These are phyloP conservation scores for Polia nebulosa DNA, from an alignment of 2,888 invertebrate species.

Conservation along the genomic window DNA sequence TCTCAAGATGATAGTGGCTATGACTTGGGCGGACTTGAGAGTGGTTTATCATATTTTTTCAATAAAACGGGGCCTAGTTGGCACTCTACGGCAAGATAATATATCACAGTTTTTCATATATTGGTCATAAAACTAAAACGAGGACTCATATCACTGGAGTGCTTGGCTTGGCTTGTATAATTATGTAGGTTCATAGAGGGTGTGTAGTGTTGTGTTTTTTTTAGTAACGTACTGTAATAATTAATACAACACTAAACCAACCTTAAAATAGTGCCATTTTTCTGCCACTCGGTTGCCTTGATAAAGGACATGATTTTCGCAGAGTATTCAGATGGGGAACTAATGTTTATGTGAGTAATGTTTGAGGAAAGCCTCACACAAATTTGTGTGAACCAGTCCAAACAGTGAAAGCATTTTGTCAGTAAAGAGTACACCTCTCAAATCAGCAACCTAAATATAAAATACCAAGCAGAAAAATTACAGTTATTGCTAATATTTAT, in stretches of 20 bases:
- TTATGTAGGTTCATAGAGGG: too few species aligned
- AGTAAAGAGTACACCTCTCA: too few species aligned
- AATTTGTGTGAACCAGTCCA: too few species aligned
- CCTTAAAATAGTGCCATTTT: background rate
- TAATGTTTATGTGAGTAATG: too few species aligned
- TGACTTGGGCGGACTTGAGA: slow-evolving; percentile 14
- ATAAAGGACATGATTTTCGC: background rate
- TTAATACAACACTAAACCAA: background rate
- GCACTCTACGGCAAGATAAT: slow-evolving; percentile 12
- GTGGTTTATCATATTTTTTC: slow-evolving; percentile 26
- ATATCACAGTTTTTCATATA: slow-evolving; percentile 12
- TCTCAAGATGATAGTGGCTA: slow-evolving; percentile 32
- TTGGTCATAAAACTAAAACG: background rate
- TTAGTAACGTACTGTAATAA: too few species aligned
- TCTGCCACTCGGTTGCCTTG: background rate
- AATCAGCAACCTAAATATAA: too few species aligned
- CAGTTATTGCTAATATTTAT: too few species aligned
- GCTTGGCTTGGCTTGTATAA: too few species aligned
- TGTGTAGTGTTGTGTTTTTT: too few species aligned
- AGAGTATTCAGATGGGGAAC: background rate
- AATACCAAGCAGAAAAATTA: too few species aligned
- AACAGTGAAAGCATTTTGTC: background rate
- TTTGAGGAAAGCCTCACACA: too few species aligned
- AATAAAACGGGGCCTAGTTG: slow-evolving; percentile 19
- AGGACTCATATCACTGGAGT: background rate